These are phyloP conservation scores for Schizaphis graminum DNA, from an alignment of 2,888 invertebrate species.

Conservation along the genomic window DNA sequence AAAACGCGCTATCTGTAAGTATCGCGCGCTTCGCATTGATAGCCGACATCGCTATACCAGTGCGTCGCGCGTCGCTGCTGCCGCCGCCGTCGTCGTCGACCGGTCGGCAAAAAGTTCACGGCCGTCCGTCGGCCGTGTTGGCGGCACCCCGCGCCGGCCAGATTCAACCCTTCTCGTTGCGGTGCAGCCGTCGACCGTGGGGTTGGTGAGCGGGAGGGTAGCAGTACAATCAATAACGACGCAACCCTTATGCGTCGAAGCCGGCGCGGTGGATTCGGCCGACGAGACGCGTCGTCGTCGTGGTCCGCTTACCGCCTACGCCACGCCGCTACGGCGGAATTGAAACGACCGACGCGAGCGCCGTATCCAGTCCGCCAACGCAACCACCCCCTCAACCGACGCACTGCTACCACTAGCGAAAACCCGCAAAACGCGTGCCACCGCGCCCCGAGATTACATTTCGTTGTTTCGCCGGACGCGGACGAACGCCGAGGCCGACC, in stretches of 20 bases:
- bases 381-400: not conserved
- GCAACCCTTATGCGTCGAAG: slow-evolving; percentile 25
- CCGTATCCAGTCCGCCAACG: not conserved
- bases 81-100: not conserved
- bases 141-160: slow-evolving; percentile 13
- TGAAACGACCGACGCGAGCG: slow-evolving; percentile 9
- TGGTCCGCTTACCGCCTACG: slow-evolving; percentile 24
- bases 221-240: slow-evolving; percentile 55
- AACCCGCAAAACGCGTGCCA: slow-evolving; percentile 46
- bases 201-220: not conserved
- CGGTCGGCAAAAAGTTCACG: slow-evolving; percentile 51
- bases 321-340: not conserved
- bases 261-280: slow-evolving; percentile 23
- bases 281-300: slow-evolving; percentile 33
- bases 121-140: slow-evolving; percentile 26
- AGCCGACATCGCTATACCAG: not conserved
- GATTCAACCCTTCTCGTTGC: not conserved
- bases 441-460: slow-evolving; percentile 28
- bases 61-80: not conserved
- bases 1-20: not conserved
- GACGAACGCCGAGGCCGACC: slow-evolving; percentile 51
- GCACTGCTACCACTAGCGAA: not conserved
- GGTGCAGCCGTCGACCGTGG: not conserved
- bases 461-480: slow-evolving; percentile 3
- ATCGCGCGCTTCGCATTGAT: not conserved